Percentiles rank a stretch among this genome's conserved stretches.
phyloP scores from a whole-genome alignment of 2,797 vertebrate species.

The Heliangelus exortis region DNA sequence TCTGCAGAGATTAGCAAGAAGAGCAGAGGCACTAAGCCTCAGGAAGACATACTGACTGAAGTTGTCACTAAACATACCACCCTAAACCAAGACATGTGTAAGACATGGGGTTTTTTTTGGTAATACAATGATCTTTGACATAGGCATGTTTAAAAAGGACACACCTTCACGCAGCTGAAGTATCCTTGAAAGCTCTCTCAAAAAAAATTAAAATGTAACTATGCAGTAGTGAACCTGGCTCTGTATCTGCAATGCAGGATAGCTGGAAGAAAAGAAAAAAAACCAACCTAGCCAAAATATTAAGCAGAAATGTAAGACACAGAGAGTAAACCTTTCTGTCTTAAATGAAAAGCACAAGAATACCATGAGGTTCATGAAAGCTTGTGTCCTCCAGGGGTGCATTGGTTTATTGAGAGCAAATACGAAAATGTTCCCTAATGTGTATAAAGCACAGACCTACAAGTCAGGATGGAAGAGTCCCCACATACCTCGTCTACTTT shows the following conservation, averaged over 20 bases:
- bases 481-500: neutral
- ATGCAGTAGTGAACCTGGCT: accelerated
- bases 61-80: neutral
- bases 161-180: neutral
- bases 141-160: neutral
- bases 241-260: neutral
- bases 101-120: neutral
- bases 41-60: neutral
- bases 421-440: neutral
- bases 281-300: neutral
- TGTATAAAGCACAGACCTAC: neutral
- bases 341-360: neutral
- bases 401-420: neutral
- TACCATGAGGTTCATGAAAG: neutral
- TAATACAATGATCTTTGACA: neutral
- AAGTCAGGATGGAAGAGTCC: neutral
- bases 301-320: neutral
- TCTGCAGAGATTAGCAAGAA: neutral
- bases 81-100: neutral
- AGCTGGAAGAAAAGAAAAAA: neutral
- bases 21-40: neutral
- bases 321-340: neutral
- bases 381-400: neutral
- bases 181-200: neutral
- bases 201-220: neutral